Evolutionary conservation across 30 jellyfish, hydroid and myxozoan species (phyloP).

Genomic region (Turritopsis dohrnii): DNA sequence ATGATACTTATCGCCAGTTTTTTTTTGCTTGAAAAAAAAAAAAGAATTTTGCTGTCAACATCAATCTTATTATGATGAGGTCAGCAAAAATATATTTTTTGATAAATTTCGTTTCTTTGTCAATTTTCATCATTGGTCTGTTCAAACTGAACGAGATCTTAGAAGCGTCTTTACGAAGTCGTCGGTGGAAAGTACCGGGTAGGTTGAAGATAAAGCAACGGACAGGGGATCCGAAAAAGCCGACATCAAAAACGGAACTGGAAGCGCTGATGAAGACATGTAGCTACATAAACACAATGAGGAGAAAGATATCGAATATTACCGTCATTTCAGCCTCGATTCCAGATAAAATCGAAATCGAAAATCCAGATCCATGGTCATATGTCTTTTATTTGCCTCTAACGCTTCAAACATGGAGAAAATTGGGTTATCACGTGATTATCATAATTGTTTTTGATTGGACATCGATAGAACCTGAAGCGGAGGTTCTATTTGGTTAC

Average conservation of each 20-base stretch:
- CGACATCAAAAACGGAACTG: neutral
- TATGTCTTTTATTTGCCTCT: conserved; percentile 1
- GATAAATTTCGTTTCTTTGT: neutral
- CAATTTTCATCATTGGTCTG: neutral
- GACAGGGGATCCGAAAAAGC: neutral
- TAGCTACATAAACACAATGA: neutral
- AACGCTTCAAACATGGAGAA: neutral
- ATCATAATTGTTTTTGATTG: neutral
- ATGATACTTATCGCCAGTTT: too few species aligned
- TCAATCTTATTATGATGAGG: neutral
- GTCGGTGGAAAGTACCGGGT: neutral
- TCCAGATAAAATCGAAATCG: neutral
- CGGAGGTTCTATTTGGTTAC: neutral
- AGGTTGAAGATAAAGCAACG: neutral
- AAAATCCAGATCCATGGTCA: conserved; percentile 8
- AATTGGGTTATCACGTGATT: neutral
- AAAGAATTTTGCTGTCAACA: neutral
- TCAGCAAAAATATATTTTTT: neutral
- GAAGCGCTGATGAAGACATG: neutral
- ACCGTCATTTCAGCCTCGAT: neutral
- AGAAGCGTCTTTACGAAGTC: neutral
- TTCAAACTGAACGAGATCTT: neutral
- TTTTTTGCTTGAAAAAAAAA: too few species aligned
- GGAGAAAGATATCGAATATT: neutral
- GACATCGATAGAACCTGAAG: neutral